Conservation (phyloP, 2,113 vertebrate species). For the Halichoerus grypus region DNA sequence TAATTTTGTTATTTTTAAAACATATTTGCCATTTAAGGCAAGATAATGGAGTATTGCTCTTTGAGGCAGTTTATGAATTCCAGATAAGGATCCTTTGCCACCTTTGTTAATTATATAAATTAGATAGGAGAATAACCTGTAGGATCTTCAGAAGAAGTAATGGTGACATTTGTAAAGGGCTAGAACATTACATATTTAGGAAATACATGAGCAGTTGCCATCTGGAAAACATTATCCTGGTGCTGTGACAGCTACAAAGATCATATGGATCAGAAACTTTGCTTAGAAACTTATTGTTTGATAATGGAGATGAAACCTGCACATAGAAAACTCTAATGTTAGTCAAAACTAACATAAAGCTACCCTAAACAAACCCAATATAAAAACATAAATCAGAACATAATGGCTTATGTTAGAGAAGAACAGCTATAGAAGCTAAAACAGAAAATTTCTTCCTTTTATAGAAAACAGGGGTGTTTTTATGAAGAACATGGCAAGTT, state of each 20-base stretch:
- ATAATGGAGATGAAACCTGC: neutral
- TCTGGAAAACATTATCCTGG: neutral
- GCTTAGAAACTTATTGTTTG: neutral
- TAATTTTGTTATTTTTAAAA: conserved; percentile 17
- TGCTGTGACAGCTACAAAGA: neutral
- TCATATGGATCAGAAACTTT: neutral
- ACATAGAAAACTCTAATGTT: neutral
- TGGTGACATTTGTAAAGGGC: neutral
- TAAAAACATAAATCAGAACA: neutral
- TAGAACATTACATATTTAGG: neutral
- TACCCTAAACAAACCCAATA: neutral
- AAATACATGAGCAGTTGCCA: neutral
- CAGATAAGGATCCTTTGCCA: neutral
- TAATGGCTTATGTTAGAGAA: neutral
- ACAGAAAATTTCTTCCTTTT: neutral
- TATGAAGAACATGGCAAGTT: neutral
- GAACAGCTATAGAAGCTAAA: neutral
- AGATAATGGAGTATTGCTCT: neutral
- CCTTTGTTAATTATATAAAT: neutral
- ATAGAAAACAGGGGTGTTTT: neutral
- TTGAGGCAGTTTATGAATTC: neutral
- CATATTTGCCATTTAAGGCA: neutral
- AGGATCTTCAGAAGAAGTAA: neutral
- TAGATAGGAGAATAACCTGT: neutral
- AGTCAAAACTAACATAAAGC: neutral